These are phyloP conservation scores for Triplophysa siluroides DNA, from an alignment of 2,113 vertebrate species.

Conservation along the genomic window DNA sequence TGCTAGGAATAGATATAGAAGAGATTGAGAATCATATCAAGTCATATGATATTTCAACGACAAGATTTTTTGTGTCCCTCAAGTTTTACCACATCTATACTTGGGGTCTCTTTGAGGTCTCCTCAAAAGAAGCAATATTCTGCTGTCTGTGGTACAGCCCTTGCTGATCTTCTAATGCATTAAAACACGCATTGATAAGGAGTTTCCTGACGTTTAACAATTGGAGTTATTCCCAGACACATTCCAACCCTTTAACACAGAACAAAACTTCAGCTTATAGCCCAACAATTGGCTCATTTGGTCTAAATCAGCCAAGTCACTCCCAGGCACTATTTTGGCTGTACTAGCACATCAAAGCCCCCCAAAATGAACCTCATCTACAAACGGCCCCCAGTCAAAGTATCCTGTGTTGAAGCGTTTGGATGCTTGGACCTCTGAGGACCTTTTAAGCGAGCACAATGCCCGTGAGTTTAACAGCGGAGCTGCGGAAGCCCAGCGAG, in stretches of 20 bases:
- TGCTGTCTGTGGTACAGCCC: no score
- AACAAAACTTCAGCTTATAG: slow-evolving; percentile 1
- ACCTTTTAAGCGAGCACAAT: slow-evolving; percentile 17
- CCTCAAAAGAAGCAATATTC: no score
- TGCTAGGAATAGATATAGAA: no score
- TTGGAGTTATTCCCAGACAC: not conserved
- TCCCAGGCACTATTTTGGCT: not conserved
- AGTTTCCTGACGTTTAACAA: not conserved
- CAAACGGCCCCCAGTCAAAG: slow-evolving; percentile 12
- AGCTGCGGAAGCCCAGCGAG: slow-evolving; percentile 19
- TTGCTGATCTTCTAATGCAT: no score
- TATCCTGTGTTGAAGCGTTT: slow-evolving; percentile 40
- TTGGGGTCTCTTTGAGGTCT: no score
- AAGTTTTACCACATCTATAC: no score
- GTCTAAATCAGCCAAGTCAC: not conserved
- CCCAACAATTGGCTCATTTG: not conserved
- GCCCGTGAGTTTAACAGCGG: slow-evolving; percentile 17
- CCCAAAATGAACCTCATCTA: not conserved
- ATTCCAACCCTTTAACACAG: not conserved
- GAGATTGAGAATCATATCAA: no score
- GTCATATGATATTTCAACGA: no score
- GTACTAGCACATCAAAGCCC: slow-evolving; percentile 18
- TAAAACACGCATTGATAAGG: not conserved
- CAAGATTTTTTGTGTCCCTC: no score
- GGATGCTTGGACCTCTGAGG: not conserved